Evolutionary conservation across 2,797 vertebrate species (phyloP).

Genomic region (Chaunax sp.): DNA sequence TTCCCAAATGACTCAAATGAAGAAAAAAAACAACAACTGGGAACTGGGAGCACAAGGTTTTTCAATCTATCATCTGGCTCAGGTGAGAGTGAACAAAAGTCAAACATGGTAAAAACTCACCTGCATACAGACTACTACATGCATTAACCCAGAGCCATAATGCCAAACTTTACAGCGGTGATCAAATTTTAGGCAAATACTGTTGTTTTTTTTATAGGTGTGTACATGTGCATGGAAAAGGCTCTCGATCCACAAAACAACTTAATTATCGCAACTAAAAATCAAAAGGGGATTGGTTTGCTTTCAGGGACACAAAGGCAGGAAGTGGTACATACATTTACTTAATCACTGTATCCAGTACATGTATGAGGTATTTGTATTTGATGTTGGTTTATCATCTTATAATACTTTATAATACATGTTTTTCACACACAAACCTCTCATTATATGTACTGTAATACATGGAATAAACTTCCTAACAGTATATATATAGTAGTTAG

Average conservation of each 20-base stretch:
- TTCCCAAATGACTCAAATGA: constrained; percentile 55
- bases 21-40: constrained; percentile 36
- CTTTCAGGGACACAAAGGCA: neutral
- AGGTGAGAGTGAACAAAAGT: constrained; percentile 51
- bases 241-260: too few species aligned
- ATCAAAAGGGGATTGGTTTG: neutral
- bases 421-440: too few species aligned
- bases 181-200: constrained; percentile 19
- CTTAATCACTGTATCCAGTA: too few species aligned
- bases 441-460: too few species aligned
- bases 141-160: too few species aligned
- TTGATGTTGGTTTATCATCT: neutral
- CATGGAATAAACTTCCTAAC: neutral
- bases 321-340: too few species aligned
- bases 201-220: too few species aligned
- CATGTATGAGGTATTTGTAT: too few species aligned
- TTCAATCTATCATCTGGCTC: constrained; percentile 61
- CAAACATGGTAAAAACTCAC: constrained; percentile 42
- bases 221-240: too few species aligned
- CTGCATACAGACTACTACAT: neutral
- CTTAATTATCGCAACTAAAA: neutral
- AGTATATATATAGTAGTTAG: neutral
- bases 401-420: too few species aligned
- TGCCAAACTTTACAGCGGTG: constrained; percentile 23
- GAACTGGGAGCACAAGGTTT: constrained; percentile 40